Percentiles rank a stretch among this genome's conserved stretches.
phyloP scores from a whole-genome alignment of 1,140 invertebrate genomes.

The Drosophila santomea region DNA sequence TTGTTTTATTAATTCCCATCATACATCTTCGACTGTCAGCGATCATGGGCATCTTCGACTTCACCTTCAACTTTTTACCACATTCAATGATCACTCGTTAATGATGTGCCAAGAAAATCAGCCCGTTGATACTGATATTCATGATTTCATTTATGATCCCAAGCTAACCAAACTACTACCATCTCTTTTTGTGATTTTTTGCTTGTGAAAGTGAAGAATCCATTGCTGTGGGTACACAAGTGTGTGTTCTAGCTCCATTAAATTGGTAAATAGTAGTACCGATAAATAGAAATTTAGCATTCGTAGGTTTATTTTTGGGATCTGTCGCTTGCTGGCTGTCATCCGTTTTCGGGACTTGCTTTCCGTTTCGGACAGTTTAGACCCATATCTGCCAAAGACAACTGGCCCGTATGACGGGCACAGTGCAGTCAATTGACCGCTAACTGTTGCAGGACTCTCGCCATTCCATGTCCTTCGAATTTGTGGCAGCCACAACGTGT shows the following conservation, averaged over 20 bases:
- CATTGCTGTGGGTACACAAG: no score
- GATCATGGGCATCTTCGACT: constrained; percentile 16
- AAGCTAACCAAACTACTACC: no score
- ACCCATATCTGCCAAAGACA: constrained; percentile 46
- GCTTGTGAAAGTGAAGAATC: no score
- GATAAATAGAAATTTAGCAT: background rate
- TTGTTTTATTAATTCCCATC: constrained; percentile 79
- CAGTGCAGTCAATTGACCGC: constrained; percentile 55
- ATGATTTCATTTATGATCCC: no score
- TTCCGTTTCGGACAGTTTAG: constrained; percentile 12
- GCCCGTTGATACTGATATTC: background rate
- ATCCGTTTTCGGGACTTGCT: constrained; percentile 15
- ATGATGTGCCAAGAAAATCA: constrained; percentile 46
- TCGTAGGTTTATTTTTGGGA: background rate
- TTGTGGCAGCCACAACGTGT: constrained; percentile 44
- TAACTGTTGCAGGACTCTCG: constrained; percentile 48
- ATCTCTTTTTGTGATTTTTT: no score
- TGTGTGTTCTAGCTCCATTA: no score
- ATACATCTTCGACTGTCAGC: constrained; percentile 75
- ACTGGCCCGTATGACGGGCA: constrained; percentile 27
- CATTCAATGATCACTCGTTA: constrained; percentile 27
- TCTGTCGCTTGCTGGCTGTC: constrained; percentile 5
- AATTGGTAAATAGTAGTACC: no score
- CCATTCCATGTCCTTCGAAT: constrained; percentile 5
- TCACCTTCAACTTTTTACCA: constrained; percentile 16